Evolutionary conservation across 2,888 invertebrate genomes (phyloP), one percentile per base, ranked within the genome.

Genomic region (Tolmerus cingulatus): DNA sequence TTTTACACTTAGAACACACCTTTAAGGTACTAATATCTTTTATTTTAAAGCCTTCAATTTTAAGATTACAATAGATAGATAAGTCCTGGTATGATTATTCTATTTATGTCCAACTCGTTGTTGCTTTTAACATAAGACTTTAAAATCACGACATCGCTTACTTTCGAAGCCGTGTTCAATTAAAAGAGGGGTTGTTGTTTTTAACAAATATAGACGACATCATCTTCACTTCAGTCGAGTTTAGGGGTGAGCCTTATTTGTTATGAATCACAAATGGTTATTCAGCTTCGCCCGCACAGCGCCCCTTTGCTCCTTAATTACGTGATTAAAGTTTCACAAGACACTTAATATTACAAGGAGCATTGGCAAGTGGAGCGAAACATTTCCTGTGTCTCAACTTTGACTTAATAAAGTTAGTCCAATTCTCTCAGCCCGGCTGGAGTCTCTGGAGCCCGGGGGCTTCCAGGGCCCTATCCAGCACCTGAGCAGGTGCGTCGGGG

Each of bases 301-400:
- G 43, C n/a, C 46, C 78, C 23, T 43, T 40, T 78, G 46, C 78
- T 46, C 37, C 78, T 66, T 78, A 78, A 78, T 43, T 78, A 78
- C 23, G 78, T 78, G 78, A 78, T 78, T 78, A 78, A 78, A 78
- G 40, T 78, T 78, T 43, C 43, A 78, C 78, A 37, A 78, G 43
- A 78, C 78, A 78, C 78, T 78, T 78, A 78, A 78, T 78, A 78
- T 40, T 78, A 37, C 78, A 78, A 78, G 43, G 51, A 9, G 19
- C 40, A 7, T 27, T 40, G 37, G 37, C 78, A 78, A 43, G 40
- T 19, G 19, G 14, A 43, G 23, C 23, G 40, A 78, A 78, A 78
- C 78, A 43, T 40, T 78, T 78, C 46, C 78, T 34, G 43, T 40
- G 40, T 78, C 78, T 40, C 37, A 78, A 78, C 40, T 78, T 78